Evolutionary conservation across 2,113 vertebrate genomes (phyloP).

Genomic region (Empidonax traillii): DNA sequence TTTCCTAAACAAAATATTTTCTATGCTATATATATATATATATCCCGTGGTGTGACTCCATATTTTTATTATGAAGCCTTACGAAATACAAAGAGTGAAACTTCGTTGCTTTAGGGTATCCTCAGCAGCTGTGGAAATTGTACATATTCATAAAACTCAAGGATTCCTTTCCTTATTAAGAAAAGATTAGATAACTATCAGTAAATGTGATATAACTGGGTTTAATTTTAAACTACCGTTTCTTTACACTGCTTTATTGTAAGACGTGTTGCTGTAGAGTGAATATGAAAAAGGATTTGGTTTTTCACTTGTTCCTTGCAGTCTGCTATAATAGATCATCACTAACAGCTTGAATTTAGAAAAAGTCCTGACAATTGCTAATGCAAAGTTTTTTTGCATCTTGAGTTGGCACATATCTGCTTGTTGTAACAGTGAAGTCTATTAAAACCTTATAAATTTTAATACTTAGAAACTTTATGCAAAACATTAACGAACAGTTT

Average conservation of each 20-base stretch:
- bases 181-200: not conserved
- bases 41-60: not conserved
- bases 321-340: not conserved
- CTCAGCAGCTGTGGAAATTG: not conserved
- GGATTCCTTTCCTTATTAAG: not conserved
- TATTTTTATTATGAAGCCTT: not conserved
- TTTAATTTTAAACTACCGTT: not conserved
- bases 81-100: not conserved
- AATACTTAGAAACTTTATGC: not conserved
- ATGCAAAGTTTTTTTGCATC: not conserved
- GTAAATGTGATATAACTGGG: not conserved
- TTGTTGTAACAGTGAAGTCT: not conserved
- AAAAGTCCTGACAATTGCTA: not conserved
- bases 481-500: not conserved
- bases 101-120: not conserved
- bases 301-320: not conserved
- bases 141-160: not conserved
- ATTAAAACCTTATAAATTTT: not conserved
- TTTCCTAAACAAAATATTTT: not conserved
- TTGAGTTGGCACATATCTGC: not conserved
- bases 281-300: not conserved
- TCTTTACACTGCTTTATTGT: not conserved
- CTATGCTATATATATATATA: not conserved
- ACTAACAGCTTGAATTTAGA: not conserved
- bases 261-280: not conserved